A percentile compares a stretch with the other conserved stretches of the same genome.
Evolutionary conservation across 2,113 vertebrate species (phyloP).

Genomic region (Tauraco erythrolophus): DNA sequence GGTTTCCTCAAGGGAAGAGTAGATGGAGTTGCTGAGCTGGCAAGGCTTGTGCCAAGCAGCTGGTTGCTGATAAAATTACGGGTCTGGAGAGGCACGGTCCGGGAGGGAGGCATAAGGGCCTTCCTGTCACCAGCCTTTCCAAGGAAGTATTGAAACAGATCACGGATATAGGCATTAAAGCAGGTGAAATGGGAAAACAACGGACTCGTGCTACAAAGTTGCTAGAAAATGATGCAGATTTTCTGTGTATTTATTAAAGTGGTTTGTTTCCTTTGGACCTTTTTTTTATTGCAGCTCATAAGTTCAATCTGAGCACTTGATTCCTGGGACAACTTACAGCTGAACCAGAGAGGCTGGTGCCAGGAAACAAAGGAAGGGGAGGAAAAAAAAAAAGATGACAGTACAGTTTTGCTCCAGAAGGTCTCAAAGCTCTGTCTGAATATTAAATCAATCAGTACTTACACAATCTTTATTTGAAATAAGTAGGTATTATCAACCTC

Average conservation of each 20-base stretch:
- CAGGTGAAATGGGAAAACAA: neutral
- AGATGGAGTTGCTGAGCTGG: slow-evolving; percentile 65
- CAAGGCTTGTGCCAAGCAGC: slow-evolving; percentile 51
- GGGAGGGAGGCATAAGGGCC: neutral
- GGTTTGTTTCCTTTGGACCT: neutral
- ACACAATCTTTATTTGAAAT: neutral
- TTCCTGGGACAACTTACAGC: neutral
- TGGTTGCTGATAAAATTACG: slow-evolving; percentile 2
- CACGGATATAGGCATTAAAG: neutral
- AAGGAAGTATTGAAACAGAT: neutral
- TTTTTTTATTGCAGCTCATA: neutral
- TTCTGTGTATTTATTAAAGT: neutral
- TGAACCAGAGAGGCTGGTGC: neutral
- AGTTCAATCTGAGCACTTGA: neutral
- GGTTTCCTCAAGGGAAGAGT: slow-evolving; percentile 62
- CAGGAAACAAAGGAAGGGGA: neutral
- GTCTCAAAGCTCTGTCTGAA: neutral
- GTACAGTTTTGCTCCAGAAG: neutral
- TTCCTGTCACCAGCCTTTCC: neutral
- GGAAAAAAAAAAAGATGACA: rapidly evolving
- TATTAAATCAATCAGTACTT: neutral
- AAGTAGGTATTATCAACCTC: neutral
- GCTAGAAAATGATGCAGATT: neutral
- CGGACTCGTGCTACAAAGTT: rapidly evolving
- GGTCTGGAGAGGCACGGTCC: neutral